Conservation (phyloP, 2,888 invertebrate species). For the Listrodromus nycthemerus region DNA sequence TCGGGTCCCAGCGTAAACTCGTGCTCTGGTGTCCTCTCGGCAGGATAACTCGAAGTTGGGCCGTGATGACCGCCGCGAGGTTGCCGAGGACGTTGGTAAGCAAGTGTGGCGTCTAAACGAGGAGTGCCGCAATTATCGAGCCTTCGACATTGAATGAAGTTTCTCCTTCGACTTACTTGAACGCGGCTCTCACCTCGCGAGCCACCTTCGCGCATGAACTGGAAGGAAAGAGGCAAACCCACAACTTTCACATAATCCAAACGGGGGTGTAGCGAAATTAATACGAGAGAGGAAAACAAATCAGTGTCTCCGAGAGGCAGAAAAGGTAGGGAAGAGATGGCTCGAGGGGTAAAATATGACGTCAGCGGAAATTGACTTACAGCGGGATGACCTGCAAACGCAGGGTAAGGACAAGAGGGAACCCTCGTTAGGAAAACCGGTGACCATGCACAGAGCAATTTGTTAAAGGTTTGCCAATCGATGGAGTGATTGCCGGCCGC, state of each 20-base stretch:
- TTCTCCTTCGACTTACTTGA: constrained; percentile 49
- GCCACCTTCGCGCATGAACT: constrained; percentile 41
- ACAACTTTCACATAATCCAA: background rate
- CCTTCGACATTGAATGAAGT: constrained; percentile 56
- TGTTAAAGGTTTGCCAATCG: constrained; percentile 32
- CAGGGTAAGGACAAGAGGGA: background rate
- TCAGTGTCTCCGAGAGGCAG: background rate
- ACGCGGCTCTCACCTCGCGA: constrained; percentile 46
- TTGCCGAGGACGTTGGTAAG: constrained; percentile 28
- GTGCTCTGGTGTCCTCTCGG: constrained; percentile 29
- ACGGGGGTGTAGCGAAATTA: background rate
- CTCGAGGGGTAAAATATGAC: background rate
- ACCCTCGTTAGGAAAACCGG: constrained; percentile 1
- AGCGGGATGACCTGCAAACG: constrained; percentile 2
- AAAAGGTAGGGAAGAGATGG: background rate
- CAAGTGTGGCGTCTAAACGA: constrained; percentile 32
- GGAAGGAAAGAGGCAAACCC: background rate
- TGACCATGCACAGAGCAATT: constrained; percentile 23
- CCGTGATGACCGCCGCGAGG: constrained; percentile 37
- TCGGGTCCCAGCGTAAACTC: constrained; percentile 37
- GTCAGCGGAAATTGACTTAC: background rate
- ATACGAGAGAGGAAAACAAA: constrained; percentile 2
- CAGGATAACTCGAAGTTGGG: constrained; percentile 42
- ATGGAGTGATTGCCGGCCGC: constrained; percentile 36
- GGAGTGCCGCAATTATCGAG: constrained; percentile 65